Conservation (phyloP, 2,797 vertebrate genomes). For the Sebastolobus alascanus region DNA sequence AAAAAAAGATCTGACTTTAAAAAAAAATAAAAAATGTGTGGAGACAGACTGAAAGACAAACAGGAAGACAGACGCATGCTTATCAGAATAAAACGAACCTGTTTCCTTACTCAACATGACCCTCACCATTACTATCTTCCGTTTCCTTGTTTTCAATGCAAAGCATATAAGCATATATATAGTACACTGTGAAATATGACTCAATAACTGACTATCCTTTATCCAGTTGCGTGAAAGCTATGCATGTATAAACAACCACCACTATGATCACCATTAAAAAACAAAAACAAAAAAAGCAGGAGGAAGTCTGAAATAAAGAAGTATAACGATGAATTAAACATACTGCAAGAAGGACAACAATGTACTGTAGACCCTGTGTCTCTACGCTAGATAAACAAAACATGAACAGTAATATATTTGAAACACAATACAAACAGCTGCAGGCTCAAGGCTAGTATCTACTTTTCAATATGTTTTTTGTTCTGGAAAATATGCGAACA, state of each 20-base stretch:
- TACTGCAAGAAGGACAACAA: slow-evolving; percentile 80
- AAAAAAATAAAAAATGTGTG: slow-evolving; percentile 58
- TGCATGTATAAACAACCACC: slow-evolving; percentile 77
- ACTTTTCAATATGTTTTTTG: slow-evolving; percentile 78
- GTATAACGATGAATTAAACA: slow-evolving; percentile 77
- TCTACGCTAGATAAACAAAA: slow-evolving; percentile 84
- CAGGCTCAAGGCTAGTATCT: slow-evolving; percentile 81
- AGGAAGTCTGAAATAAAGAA: slow-evolving; percentile 74
- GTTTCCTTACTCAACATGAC: slow-evolving; percentile 66
- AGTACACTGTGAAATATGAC: slow-evolving; percentile 73
- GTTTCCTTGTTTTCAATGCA: slow-evolving; percentile 72
- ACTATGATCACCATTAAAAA: slow-evolving; percentile 73
- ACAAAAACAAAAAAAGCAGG: slow-evolving; percentile 65
- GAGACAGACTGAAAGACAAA: slow-evolving; percentile 73
- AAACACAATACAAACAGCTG: slow-evolving; percentile 83
- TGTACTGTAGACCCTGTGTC: slow-evolving; percentile 81
- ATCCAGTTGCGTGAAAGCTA: slow-evolving; percentile 73
- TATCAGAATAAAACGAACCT: slow-evolving; percentile 74
- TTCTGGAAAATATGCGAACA: slow-evolving; percentile 81
- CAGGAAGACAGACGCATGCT: slow-evolving; percentile 69
- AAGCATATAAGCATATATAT: slow-evolving; percentile 74
- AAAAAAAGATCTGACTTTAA: slow-evolving; percentile 55
- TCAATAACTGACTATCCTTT: slow-evolving; percentile 74
- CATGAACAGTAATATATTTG: slow-evolving; percentile 81
- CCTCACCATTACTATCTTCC: slow-evolving; percentile 65